Evolutionary conservation across 2,113 vertebrate genomes (phyloP).

Genomic region (Passer montanus): DNA sequence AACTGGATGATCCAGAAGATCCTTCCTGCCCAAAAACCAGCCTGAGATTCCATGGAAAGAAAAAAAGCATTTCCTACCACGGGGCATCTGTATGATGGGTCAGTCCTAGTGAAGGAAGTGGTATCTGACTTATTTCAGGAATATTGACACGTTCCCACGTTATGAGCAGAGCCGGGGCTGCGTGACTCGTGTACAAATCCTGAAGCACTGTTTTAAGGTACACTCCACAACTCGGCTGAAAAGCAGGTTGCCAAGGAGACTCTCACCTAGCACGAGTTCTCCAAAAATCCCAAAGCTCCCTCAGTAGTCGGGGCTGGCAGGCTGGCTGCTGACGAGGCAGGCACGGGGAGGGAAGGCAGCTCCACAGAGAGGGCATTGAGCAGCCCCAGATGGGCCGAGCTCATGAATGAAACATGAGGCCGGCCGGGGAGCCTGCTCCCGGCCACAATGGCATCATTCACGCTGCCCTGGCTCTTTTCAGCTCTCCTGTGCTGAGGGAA

Average conservation of each 20-base stretch:
- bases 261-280: not conserved
- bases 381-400: not conserved
- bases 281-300: not conserved
- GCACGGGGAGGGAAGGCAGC: not conserved
- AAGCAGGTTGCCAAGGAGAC: constrained; percentile 30
- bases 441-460: not conserved
- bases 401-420: not conserved
- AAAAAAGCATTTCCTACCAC: not conserved
- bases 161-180: rapidly evolving
- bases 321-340: not conserved
- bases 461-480: not conserved
- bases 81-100: rapidly evolving
- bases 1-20: not conserved
- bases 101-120: not conserved
- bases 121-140: not conserved
- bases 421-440: not conserved
- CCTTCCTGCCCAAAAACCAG: not conserved
- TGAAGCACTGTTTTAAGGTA: rapidly evolving
- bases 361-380: not conserved
- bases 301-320: not conserved
- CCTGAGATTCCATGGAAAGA: not conserved
- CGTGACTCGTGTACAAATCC: not conserved
- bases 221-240: rapidly evolving
- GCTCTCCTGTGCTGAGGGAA: not conserved
- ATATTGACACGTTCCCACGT: rapidly evolving